Evolutionary conservation across 2,797 vertebrate genomes (phyloP).

Genomic region (Clarias platycephalus): DNA sequence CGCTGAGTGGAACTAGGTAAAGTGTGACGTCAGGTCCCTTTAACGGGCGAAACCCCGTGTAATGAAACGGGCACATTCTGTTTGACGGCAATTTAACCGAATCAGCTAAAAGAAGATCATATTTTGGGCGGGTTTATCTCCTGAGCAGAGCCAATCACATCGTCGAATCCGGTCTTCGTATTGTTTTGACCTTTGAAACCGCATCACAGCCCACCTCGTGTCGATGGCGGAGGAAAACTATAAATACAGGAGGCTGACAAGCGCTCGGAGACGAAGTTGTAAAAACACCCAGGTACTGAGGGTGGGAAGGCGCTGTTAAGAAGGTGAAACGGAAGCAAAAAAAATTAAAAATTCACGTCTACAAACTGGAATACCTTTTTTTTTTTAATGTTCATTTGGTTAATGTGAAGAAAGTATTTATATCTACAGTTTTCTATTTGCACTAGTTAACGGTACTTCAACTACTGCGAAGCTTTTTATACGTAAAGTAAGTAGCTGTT

Average conservation of each 20-base stretch:
- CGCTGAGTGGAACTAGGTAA: conserved; percentile 65
- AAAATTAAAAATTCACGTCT: conserved; percentile 57
- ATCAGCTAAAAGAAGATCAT: conserved; percentile 27
- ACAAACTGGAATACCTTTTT: conserved; percentile 76
- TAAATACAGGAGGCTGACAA: conserved; percentile 70
- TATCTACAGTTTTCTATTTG: conserved; percentile 72
- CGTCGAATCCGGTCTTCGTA: conserved; percentile 36
- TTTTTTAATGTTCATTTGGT: conserved; percentile 70
- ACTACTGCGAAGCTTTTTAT: conserved; percentile 74
- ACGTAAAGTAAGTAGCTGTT: conserved; percentile 69
- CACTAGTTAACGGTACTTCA: conserved; percentile 75
- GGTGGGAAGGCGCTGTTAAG: conserved; percentile 65
- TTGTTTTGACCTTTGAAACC: conserved; percentile 79
- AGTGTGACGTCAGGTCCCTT: conserved; percentile 72
- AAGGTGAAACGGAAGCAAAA: conserved; percentile 58
- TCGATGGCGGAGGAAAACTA: conserved; percentile 79
- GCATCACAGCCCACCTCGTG: conserved; percentile 77
- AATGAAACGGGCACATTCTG: conserved; percentile 57
- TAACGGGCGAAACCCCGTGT: conserved; percentile 65
- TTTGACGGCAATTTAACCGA: conserved; percentile 58
- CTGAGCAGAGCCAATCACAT: conserved; percentile 57
- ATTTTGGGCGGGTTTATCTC: conserved; percentile 40
- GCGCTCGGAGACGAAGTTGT: conserved; percentile 72
- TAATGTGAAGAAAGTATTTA: conserved; percentile 76
- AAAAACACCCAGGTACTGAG: conserved; percentile 70